Evolutionary conservation across 2,113 vertebrate species (phyloP), one percentile per base, ranked within the genome.

Genomic region (Triplophysa siluroides): DNA sequence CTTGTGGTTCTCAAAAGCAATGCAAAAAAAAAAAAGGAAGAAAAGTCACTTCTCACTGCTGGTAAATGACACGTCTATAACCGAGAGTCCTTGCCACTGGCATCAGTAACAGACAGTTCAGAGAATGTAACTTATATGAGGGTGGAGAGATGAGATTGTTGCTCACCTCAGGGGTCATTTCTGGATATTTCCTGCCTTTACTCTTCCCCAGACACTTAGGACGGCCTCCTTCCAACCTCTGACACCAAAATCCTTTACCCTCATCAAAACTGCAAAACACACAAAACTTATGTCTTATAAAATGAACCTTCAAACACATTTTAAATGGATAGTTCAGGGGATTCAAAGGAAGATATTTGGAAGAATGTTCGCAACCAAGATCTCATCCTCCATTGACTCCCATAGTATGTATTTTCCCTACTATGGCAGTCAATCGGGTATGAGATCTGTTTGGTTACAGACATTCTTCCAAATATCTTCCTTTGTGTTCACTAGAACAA

Each of bases 221-320:
- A 71, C 95, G 96, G 13, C 95, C 94, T 86, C 94, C 95, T 16
- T 98, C 96, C 81, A 93, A 88, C 81, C 94, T 91, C 88, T 98
- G 97, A 89, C 97, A 99, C 97, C 96, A 99, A 90, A 99, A 99
- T 43, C 96, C 97, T 90, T 99, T 99, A 78, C 92, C 88, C 85
- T 98, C 97, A 86, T 99, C 97, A 88, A 92, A 99, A 91, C 97
- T 99, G 89, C 67, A 85, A 33, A 3, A 81, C 68, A 83, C 10
- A 47, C 38, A 77, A 71, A 8, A 74, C 29, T 18, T n/a, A 68
- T 38, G 12, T 14, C 2, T 47, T 69, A 45, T n/a, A 29, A 4
- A 19, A 58, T 13, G 18, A 56, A 47, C 66, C 33, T 33, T 24
- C 16, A 45, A 38, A 58, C 52, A 58, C 26, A 56, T 1, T 1